Conservation (phyloP, 2,797 vertebrate species). For the Tangara arthus region DNA sequence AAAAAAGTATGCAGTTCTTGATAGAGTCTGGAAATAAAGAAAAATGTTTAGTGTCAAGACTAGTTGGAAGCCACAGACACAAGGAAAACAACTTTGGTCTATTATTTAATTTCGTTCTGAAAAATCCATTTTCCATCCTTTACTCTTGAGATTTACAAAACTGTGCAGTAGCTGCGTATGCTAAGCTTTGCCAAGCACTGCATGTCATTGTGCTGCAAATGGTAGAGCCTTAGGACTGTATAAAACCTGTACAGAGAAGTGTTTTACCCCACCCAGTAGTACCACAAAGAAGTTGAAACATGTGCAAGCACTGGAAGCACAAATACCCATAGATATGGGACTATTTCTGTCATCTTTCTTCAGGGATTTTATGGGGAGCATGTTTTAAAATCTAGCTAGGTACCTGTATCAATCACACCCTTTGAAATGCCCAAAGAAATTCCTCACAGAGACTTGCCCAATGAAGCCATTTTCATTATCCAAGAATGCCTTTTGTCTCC, state of each 20-base stretch:
- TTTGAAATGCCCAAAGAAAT: not conserved
- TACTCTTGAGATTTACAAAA: not conserved
- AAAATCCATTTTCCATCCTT: not conserved
- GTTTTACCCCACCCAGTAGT: not conserved
- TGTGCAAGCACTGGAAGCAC: not conserved
- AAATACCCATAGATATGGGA: rapidly evolving
- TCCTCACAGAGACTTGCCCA: no score
- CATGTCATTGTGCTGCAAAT: not conserved
- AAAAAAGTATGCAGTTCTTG: not conserved
- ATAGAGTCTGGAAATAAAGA: not conserved
- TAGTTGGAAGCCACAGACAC: not conserved
- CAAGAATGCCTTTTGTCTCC: not conserved
- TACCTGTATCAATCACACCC: not conserved
- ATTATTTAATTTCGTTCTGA: not conserved
- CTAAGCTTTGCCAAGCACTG: not conserved
- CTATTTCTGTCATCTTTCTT: not conserved
- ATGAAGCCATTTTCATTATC: not conserved
- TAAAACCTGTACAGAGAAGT: not conserved
- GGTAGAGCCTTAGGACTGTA: rapidly evolving
- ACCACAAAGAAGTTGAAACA: not conserved
- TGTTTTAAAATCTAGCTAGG: not conserved
- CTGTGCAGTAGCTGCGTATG: not conserved
- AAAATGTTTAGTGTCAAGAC: not conserved
- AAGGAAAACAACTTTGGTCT: not conserved
- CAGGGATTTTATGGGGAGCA: not conserved